phyloP scores from a whole-genome alignment of 2,888 invertebrate species.

The Philereme vetulata region DNA sequence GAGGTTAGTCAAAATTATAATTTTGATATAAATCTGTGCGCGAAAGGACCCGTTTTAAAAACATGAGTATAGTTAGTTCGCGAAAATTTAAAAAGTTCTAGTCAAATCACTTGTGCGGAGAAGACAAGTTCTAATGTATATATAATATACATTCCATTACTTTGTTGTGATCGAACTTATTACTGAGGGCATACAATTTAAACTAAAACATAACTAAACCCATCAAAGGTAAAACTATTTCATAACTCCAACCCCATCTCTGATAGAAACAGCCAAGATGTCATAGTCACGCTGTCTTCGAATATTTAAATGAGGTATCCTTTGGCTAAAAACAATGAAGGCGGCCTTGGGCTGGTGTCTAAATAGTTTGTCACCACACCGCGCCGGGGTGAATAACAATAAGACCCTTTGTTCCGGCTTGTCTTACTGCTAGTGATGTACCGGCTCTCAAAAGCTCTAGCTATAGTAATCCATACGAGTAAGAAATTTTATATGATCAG shows the following conservation, averaged over 20 bases:
- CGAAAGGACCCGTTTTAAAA: too few relatives aligned
- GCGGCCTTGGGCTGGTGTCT: conserved; percentile 57
- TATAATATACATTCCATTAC: too few relatives aligned
- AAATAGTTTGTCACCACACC: conserved; percentile 70
- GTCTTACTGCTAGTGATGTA: conserved; percentile 21
- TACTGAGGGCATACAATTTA: too few relatives aligned
- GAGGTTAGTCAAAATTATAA: too few relatives aligned
- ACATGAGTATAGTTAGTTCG: too few relatives aligned
- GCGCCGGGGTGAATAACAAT: conserved; percentile 80
- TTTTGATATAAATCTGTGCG: too few relatives aligned
- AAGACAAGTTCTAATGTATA: too few relatives aligned
- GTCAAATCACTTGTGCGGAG: too few relatives aligned
- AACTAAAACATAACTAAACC: neutral
- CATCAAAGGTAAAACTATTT: conserved; percentile 11
- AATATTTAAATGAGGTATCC: conserved; percentile 48
- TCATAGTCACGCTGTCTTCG: conserved; percentile 33
- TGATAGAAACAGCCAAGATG: conserved; percentile 22
- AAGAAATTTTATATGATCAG: too few relatives aligned
- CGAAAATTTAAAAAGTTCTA: too few relatives aligned
- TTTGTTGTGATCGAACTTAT: too few relatives aligned
- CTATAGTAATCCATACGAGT: too few relatives aligned
- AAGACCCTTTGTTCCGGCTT: conserved; percentile 71
- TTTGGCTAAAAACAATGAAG: conserved; percentile 61
- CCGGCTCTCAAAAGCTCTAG: neutral
- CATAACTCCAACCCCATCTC: conserved; percentile 5